phyloP scores from a whole-genome alignment of 2,888 invertebrate genomes.

The Diarsia brunnea region DNA sequence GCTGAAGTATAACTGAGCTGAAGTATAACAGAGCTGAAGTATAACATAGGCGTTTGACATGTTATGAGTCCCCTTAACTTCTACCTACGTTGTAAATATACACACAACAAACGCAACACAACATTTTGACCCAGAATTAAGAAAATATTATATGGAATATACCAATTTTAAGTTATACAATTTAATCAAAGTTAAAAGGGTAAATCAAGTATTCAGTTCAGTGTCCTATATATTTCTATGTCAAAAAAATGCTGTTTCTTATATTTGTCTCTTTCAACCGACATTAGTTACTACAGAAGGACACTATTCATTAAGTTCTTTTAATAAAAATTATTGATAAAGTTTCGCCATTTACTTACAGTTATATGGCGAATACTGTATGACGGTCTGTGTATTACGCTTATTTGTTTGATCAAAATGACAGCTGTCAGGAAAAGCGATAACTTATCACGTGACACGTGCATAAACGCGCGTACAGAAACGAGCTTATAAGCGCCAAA shows the following conservation, averaged over 20 bases:
- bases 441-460: not conserved
- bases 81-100: not conserved
- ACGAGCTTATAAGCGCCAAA: not conserved
- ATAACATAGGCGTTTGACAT: not conserved
- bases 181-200: slow-evolving; percentile 11
- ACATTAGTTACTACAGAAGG: not conserved
- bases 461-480: not conserved
- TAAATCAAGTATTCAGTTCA: slow-evolving; percentile 11
- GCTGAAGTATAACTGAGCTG: slow-evolving; percentile 3
- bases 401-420: not conserved
- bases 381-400: not conserved
- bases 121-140: not conserved
- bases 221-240: not conserved
- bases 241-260: not conserved
- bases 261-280: not conserved
- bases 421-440: not conserved
- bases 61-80: not conserved
- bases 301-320: slow-evolving; percentile 1
- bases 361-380: not conserved
- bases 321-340: not conserved
- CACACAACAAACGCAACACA: too few species aligned
- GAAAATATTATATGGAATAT: not conserved
- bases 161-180: not conserved
- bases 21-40: too few species aligned
- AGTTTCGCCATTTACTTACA: not conserved